These are phyloP conservation scores for Eristalis tenax DNA, from an alignment of 2,888 invertebrate species.

Conservation along the genomic window DNA sequence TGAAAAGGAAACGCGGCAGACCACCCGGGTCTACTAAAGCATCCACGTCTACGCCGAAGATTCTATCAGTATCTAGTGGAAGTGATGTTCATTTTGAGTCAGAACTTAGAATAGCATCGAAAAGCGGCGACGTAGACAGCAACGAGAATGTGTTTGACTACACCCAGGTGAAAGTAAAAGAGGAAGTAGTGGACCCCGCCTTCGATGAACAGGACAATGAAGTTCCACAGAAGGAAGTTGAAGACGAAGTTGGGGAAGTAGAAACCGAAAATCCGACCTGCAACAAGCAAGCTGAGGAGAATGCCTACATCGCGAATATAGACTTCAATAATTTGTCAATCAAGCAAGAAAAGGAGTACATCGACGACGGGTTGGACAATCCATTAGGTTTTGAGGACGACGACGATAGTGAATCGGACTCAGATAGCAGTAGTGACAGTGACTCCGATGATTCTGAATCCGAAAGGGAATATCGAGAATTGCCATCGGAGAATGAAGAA, in stretches of 20 bases:
- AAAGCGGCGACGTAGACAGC: conserved; percentile 8
- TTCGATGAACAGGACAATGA: conserved; percentile 21
- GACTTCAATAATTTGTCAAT: conserved; percentile 77
- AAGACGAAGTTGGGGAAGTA: neutral
- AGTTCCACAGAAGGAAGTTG: neutral
- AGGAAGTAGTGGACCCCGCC: conserved; percentile 48
- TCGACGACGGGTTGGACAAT: conserved; percentile 51
- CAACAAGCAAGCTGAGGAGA: conserved; percentile 71
- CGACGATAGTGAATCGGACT: conserved; percentile 42
- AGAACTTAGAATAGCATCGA: conserved; percentile 34
- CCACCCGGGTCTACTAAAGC: neutral
- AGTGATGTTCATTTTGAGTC: conserved; percentile 22
- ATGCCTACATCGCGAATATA: conserved; percentile 75
- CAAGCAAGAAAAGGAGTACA: conserved; percentile 78
- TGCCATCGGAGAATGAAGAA: conserved; percentile 47
- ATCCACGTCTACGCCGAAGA: conserved; percentile 30
- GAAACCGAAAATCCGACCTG: neutral
- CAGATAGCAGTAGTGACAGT: conserved; percentile 40
- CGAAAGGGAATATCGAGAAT: conserved; percentile 59
- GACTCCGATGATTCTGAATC: conserved; percentile 34
- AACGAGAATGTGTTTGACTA: conserved; percentile 48
- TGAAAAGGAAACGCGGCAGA: conserved; percentile 9
- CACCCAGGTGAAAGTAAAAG: conserved; percentile 41
- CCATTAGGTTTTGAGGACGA: conserved; percentile 11
- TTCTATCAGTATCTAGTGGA: conserved; percentile 49